Percentiles rank a stretch among this genome's conserved stretches.
phyloP scores from a whole-genome alignment of 2,113 vertebrate genomes.

The Solenodon paradoxus region DNA sequence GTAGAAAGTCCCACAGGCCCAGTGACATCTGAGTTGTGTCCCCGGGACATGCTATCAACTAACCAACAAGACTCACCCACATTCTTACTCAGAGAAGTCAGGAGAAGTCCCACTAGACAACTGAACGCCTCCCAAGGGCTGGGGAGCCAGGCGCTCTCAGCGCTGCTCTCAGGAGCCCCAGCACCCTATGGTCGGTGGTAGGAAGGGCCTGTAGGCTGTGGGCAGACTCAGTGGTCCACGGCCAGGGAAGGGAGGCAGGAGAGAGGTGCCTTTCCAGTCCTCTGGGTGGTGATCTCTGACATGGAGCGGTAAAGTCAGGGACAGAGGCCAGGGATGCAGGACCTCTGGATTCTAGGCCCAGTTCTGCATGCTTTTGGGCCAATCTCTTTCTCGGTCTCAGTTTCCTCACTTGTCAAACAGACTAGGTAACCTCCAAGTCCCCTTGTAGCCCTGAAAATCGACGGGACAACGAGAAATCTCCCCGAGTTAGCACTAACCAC shows the following conservation, averaged over 20 bases:
- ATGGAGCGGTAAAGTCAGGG: no score
- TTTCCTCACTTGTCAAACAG: background rate
- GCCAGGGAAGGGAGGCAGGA: background rate
- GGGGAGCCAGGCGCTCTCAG: background rate
- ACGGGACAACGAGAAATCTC: background rate
- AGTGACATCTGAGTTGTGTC: background rate
- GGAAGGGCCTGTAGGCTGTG: no score
- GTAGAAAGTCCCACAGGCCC: background rate
- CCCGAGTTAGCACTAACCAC: background rate
- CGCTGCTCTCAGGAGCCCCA: background rate
- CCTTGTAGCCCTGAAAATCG: background rate
- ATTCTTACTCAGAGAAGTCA: background rate
- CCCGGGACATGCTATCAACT: no score
- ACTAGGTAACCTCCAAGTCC: background rate
- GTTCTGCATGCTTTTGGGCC: background rate
- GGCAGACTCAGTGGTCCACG: background rate
- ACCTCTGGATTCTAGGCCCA: background rate
- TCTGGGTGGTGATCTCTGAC: background rate
- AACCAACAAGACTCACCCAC: no score
- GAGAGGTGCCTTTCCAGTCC: background rate
- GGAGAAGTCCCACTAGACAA: background rate
- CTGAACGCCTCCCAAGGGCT: background rate
- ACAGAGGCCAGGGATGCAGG: background rate
- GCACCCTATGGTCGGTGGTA: accelerated
- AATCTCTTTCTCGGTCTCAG: background rate